Conservation (phyloP, 2,113 vertebrate genomes). For the Barbus barbus region DNA sequence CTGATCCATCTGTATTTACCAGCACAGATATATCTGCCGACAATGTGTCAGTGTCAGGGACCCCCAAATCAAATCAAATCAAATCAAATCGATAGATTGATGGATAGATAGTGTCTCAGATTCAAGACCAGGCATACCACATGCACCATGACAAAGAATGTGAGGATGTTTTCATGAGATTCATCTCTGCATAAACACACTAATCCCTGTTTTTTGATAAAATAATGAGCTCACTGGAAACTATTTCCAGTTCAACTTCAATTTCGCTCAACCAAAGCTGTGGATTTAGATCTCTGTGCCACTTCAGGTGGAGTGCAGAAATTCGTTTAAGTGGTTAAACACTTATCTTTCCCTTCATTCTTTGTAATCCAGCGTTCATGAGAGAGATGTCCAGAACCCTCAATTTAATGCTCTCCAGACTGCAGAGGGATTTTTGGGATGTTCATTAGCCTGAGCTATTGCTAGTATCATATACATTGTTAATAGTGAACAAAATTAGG, state of each 20-base stretch:
- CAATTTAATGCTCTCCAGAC: conserved; percentile 26
- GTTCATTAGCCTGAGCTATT: conserved; percentile 50
- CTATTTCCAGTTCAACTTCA: conserved; percentile 20
- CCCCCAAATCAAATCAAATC: neutral
- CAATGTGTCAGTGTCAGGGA: neutral
- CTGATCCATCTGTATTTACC: neutral
- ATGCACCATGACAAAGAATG: neutral
- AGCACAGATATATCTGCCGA: neutral
- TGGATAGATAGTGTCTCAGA: neutral
- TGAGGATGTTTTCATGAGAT: neutral
- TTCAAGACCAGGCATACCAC: too few relatives aligned
- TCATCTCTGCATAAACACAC: neutral
- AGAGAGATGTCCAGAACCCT: conserved; percentile 5
- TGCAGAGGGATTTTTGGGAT: conserved; percentile 31
- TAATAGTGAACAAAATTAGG: conserved; percentile 45
- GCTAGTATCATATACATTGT: conserved; percentile 44
- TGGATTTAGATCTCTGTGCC: conserved; percentile 22
- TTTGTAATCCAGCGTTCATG: conserved; percentile 35
- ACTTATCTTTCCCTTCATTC: conserved; percentile 38
- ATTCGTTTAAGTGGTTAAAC: conserved; percentile 43
- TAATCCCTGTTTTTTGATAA: neutral
- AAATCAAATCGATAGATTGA: neutral
- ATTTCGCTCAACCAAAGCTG: neutral
- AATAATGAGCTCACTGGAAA: conserved; percentile 25
- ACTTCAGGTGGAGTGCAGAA: conserved; percentile 30